These are phyloP conservation scores for Tonatia bakeri DNA, from an alignment of 2,113 vertebrate species.

Conservation along the genomic window DNA sequence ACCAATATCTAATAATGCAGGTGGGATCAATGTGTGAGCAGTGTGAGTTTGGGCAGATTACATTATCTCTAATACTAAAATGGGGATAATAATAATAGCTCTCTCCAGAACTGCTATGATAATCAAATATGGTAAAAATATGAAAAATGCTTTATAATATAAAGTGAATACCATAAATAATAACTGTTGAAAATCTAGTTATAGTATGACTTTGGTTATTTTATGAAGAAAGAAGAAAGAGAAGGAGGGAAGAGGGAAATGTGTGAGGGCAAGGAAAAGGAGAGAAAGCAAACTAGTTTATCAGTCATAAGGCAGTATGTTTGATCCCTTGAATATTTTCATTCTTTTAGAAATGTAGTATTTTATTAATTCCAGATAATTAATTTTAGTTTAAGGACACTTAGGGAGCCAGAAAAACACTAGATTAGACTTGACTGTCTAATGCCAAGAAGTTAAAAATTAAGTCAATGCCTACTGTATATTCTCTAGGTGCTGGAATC, in stretches of 20 bases:
- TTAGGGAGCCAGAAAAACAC: background rate
- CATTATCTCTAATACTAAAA: background rate
- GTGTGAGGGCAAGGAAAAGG: background rate
- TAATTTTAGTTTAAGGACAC: background rate
- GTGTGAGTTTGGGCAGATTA: background rate
- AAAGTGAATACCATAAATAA: background rate
- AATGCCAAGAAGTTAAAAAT: background rate
- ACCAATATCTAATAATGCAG: background rate
- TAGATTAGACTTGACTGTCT: background rate
- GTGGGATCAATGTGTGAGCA: background rate
- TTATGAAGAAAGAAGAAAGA: background rate
- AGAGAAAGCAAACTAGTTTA: background rate
- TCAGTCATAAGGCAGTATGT: background rate
- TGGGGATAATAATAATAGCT: background rate
- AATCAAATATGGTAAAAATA: background rate
- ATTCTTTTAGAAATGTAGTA: conserved; percentile 23
- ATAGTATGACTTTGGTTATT: background rate
- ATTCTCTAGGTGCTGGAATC: background rate
- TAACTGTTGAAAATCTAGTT: background rate
- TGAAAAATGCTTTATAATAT: background rate
- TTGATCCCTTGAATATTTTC: background rate
- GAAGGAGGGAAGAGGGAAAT: background rate
- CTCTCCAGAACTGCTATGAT: background rate
- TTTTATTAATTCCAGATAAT: background rate
- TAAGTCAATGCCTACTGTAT: background rate